phyloP scores from a whole-genome alignment of 2,113 vertebrate genomes.

The Tretioscincus oriximinensis region DNA sequence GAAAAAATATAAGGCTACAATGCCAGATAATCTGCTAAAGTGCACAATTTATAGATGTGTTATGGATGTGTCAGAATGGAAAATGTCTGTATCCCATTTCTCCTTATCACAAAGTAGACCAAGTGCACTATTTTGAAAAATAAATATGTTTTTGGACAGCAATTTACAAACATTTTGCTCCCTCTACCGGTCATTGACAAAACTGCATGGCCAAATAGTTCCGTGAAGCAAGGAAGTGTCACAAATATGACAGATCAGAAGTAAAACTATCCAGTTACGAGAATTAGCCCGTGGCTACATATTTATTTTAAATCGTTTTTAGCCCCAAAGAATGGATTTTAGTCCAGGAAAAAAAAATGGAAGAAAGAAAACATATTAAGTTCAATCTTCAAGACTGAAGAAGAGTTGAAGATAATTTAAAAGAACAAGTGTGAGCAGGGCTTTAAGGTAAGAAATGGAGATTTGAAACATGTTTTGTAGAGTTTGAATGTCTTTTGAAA shows the following conservation, averaged over 20 bases:
- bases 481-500: too few species aligned
- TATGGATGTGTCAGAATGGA: not conserved
- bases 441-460: too few species aligned
- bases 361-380: too few species aligned
- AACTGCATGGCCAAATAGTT: constrained; percentile 11
- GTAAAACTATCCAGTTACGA: not conserved
- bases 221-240: too few species aligned
- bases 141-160: not conserved
- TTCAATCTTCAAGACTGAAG: too few species aligned
- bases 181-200: constrained; percentile 39
- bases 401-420: too few species aligned
- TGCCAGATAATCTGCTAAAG: not conserved
- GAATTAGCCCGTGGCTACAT: too few species aligned
- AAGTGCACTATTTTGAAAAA: not conserved
- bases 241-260: not conserved
- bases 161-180: constrained; percentile 51
- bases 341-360: too few species aligned
- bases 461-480: too few species aligned
- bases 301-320: too few species aligned
- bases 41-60: not conserved
- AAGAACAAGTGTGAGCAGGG: too few species aligned
- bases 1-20: not conserved
- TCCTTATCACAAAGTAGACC: not conserved
- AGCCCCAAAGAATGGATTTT: too few species aligned
- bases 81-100: not conserved